These are phyloP conservation scores for Acronicta alni DNA, from an alignment of 2,888 invertebrate genomes.

Conservation along the genomic window DNA sequence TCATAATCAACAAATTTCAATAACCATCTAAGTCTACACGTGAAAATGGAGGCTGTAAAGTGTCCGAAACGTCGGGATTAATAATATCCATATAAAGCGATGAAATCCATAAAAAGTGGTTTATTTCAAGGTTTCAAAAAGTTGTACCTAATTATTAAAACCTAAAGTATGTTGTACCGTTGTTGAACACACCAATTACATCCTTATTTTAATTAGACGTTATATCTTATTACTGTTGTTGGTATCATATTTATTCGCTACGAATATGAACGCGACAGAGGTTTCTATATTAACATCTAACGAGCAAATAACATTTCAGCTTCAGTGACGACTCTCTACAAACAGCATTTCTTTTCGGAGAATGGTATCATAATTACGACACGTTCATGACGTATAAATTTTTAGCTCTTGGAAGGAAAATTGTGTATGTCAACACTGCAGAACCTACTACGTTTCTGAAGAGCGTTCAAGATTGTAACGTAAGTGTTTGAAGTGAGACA, in stretches of 20 bases:
- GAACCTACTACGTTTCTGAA: slow-evolving; percentile 59
- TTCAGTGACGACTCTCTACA: slow-evolving; percentile 67
- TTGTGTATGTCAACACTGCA: slow-evolving; percentile 66
- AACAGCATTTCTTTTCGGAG: slow-evolving; percentile 70
- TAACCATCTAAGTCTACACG: too few species aligned
- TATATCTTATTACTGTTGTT: too few species aligned
- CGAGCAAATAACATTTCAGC: slow-evolving; percentile 58
- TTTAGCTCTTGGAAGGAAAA: slow-evolving; percentile 70
- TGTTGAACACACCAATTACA: too few species aligned
- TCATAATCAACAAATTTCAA: too few species aligned
- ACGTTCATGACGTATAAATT: slow-evolving; percentile 77
- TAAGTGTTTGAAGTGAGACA: slow-evolving; percentile 48
- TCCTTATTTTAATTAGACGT: too few species aligned
- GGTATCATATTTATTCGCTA: slow-evolving; percentile 1
- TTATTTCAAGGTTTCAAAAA: too few species aligned
- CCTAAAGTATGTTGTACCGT: too few species aligned
- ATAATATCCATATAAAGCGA: too few species aligned
- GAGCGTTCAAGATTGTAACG: slow-evolving; percentile 65
- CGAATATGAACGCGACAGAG: slow-evolving; percentile 24
- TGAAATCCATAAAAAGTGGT: too few species aligned
- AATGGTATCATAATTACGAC: slow-evolving; percentile 80
- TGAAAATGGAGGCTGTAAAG: too few species aligned
- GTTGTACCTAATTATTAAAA: too few species aligned
- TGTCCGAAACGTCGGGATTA: too few species aligned
- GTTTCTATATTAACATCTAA: slow-evolving; percentile 15